These are phyloP conservation scores for Epinotia demarniana DNA, from an alignment of 2,888 invertebrate genomes.

Conservation along the genomic window DNA sequence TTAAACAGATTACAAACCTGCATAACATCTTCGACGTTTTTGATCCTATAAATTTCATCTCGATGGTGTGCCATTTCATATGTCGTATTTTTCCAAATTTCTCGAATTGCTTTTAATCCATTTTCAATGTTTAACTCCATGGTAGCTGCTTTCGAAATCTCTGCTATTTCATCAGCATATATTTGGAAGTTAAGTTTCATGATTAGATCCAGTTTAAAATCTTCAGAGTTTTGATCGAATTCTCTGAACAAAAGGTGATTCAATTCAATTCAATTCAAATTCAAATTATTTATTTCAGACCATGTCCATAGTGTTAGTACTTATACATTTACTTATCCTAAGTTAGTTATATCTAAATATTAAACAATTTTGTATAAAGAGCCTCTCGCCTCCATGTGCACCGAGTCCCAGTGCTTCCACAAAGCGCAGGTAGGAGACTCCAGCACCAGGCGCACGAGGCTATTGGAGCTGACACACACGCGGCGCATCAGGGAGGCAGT, in stretches of 20 bases:
- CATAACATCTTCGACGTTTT: constrained; percentile 91
- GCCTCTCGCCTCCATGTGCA: too few species aligned
- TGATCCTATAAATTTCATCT: constrained; percentile 88
- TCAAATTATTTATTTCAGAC: too few species aligned
- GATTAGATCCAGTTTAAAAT: constrained; percentile 92
- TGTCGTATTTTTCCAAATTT: constrained; percentile 89
- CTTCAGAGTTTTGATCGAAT: constrained; percentile 91
- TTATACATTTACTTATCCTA: too few species aligned
- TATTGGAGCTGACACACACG: too few species aligned
- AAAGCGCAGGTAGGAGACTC: too few species aligned
- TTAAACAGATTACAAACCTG: constrained; percentile 69
- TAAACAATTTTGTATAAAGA: too few species aligned
- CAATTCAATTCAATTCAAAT: too few species aligned
- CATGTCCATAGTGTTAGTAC: too few species aligned
- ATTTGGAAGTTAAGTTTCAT: constrained; percentile 93
- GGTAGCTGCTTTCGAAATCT: constrained; percentile 94
- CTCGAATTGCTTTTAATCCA: constrained; percentile 88
- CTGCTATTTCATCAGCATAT: constrained; percentile 92
- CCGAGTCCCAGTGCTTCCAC: too few species aligned
- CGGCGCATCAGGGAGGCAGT: too few species aligned
- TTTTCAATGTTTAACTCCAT: constrained; percentile 95
- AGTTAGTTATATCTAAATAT: too few species aligned
- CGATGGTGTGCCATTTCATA: constrained; percentile 90
- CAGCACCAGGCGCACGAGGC: too few species aligned
- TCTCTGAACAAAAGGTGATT: constrained; percentile 75